These are phyloP conservation scores for Agrotis puta DNA, from an alignment of 2,888 invertebrate genomes.

Conservation along the genomic window DNA sequence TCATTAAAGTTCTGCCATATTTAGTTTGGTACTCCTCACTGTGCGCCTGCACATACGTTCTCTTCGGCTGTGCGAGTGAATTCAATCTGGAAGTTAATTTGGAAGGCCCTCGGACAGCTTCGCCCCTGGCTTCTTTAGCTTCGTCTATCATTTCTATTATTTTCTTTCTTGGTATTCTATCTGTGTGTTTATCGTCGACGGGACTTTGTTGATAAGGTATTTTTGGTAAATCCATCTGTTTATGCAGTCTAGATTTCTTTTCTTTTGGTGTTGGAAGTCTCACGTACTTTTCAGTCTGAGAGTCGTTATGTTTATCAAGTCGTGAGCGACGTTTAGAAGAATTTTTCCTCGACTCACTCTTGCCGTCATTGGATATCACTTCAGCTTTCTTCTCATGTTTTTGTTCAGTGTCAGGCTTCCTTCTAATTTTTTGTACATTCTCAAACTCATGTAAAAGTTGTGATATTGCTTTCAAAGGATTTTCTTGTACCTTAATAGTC, in stretches of 20 bases:
- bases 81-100: slow-evolving; percentile 79
- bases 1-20: slow-evolving; percentile 74
- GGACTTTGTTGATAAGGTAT: slow-evolving; percentile 55
- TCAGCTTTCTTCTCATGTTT: slow-evolving; percentile 74
- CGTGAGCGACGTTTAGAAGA: slow-evolving; percentile 70
- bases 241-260: slow-evolving; percentile 56
- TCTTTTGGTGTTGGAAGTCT: slow-evolving; percentile 55
- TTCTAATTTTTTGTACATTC: slow-evolving; percentile 79
- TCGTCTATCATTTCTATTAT: slow-evolving; percentile 83
- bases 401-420: slow-evolving; percentile 68
- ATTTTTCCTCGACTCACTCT: slow-evolving; percentile 64
- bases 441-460: slow-evolving; percentile 84
- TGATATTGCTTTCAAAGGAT: slow-evolving; percentile 85
- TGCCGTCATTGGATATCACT: slow-evolving; percentile 62
- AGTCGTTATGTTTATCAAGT: slow-evolving; percentile 71
- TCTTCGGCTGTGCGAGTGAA: slow-evolving; percentile 85
- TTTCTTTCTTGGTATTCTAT: slow-evolving; percentile 73
- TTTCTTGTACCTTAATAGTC: slow-evolving; percentile 70
- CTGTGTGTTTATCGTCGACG: slow-evolving; percentile 68
- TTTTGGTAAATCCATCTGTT: slow-evolving; percentile 59
- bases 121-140: slow-evolving; percentile 85
- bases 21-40: slow-evolving; percentile 78
- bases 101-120: slow-evolving; percentile 86
- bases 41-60: slow-evolving; percentile 79
- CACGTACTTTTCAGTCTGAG: slow-evolving; percentile 54